Base-by-base conservation (phyloP, 1,140 invertebrate species). In the Drosophila suzukii region DNA sequence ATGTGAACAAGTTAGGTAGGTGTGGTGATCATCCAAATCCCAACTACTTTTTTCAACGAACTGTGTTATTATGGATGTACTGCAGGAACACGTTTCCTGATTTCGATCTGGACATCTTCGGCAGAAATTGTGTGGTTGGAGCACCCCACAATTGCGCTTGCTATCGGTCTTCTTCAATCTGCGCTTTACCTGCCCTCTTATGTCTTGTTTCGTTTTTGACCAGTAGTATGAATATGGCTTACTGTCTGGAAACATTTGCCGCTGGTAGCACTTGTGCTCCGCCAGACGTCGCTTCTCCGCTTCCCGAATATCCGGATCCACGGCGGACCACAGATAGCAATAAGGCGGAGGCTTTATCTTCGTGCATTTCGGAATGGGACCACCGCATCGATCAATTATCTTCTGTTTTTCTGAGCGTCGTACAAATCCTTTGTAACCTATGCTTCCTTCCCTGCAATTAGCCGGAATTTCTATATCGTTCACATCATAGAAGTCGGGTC, bases 311-410 rank as follows among this genome's bases (percentile, higher is more conserved):
- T 66, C 62, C 4, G 60, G 61, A 58, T 72, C 68, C 6, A 58
- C 61, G 4, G 61, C 38, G 11, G 61, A 58, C 61, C 61, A 66
- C 10, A 38, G n/a, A 20, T 66, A 65, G 20, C 68, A 58, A 43
- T 65, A 66, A 2, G 54, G 68, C 2, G 44, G 53, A 10, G 61
- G 54, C n/a, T 53, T 72, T 34, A 17, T 44, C 6, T 43, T 30
- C 55, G 56, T 63, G 34, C 36, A 50, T 46, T 34, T 20, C 0
- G 11, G n/a, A 8, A 17, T 39, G 0, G 36, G 17, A n/a, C 10
- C n/a, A 15, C 27, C 27, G 11, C 8, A n/a, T 1, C 24, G 7
- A 24, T 27, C 30, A 6, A 46, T 17, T 8, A 61, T 27, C 17
- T 47, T 47, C n/a, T 30, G 34, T 8, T 51, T 36, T 17, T 65